Conservation (phyloP, 1,140 invertebrate species). For the Octopus bimaculoides region DNA sequence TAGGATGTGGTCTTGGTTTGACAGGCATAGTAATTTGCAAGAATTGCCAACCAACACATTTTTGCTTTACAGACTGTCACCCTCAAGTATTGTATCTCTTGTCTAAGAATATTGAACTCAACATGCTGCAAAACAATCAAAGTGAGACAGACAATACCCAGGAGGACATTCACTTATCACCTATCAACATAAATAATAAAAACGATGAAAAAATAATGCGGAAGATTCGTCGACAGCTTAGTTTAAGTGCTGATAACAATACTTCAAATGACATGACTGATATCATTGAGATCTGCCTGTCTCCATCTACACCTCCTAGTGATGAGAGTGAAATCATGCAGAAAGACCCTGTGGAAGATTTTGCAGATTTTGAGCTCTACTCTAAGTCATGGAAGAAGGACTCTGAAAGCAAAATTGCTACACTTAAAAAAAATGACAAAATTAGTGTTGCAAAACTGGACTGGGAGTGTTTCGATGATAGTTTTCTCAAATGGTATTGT, state of each 20-base stretch:
- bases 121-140: conserved; percentile 26
- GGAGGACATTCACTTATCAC: background rate
- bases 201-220: conserved; percentile 38
- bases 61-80: conserved; percentile 49
- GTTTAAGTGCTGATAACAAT: conserved; percentile 31
- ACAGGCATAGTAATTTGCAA: conserved; percentile 44
- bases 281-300: conserved; percentile 30
- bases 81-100: conserved; percentile 44
- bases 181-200: conserved; percentile 8
- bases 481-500: conserved; percentile 24
- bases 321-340: conserved; percentile 15
- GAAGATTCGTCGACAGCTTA: conserved; percentile 39
- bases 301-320: conserved; percentile 18
- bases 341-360: conserved; percentile 22
- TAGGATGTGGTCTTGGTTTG: conserved; percentile 49
- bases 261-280: conserved; percentile 15
- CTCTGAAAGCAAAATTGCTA: conserved; percentile 19
- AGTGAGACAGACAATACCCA: background rate
- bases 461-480: conserved; percentile 35
- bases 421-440: conserved; percentile 24
- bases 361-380: conserved; percentile 30
- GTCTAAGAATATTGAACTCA: conserved; percentile 43
- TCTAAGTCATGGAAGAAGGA: conserved; percentile 29
- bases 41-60: conserved; percentile 32
- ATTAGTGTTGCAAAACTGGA: conserved; percentile 38